Evolutionary conservation across 2,797 vertebrate genomes (phyloP), one percentile per base, ranked within the genome.

Genomic region (Carapus acus): DNA sequence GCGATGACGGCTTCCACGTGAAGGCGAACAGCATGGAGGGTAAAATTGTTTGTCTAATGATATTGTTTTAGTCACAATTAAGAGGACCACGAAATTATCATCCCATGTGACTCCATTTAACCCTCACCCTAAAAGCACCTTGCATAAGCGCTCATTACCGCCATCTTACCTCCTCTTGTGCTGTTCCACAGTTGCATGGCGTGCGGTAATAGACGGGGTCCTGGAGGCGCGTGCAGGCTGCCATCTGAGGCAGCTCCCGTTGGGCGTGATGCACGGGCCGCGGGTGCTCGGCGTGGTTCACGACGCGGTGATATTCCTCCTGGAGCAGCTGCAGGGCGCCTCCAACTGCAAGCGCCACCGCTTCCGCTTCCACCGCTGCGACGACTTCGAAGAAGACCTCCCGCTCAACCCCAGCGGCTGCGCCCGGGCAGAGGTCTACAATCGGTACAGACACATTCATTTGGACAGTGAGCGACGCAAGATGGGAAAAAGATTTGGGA

Each of bases 311-410:
- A 85, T 93, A 71, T 96, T 94, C 77, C 88, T 96, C 61, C 84
- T 94, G 71, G 93, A 96, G 80, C 93, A 96, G 69, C 87, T 96
- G 40, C 84, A 87, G 0, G 93, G 93, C 0, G 92, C 91, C 0
- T 79, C 83, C 21, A 80, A 76, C 76, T 94, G 92, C 78, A 88
- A 89, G 21, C 83, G 73, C 18, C 91, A 95, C 62, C 86, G 87
- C 59, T 96, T 96, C 77, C 91, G 91, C 12, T 96, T 94, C 83
- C 92, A 95, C 73, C 87, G 89, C 67, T 92, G 92, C 14, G 91
- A 91, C 7, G 74, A 85, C 43, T 78, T 85, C 0, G 91, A 92
- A 69, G 91, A 92, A n/a, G 91, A 92, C 54, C 86, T 91, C 2
- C 90, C 91, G 0, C 73, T 93, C 29, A 96, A 94, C 65, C 90